phyloP scores from a whole-genome alignment of 2,113 vertebrate genomes.

The Otis tarda region DNA sequence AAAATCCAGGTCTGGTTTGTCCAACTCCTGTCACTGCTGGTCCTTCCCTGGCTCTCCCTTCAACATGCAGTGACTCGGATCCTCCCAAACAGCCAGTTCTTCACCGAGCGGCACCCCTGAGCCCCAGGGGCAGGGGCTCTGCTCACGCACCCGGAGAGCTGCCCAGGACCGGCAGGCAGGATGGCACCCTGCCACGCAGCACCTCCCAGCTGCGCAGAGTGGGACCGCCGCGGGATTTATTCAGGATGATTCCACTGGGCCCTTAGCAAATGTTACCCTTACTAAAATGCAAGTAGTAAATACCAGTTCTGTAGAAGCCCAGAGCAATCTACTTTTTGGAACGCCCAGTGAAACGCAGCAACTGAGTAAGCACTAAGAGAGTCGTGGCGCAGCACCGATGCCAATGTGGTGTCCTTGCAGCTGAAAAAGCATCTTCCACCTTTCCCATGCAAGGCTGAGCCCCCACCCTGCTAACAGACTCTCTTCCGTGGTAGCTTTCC shows the following conservation, averaged over 20 bases:
- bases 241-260: not conserved
- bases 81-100: not conserved
- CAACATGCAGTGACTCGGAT: not conserved
- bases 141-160: fast-evolving
- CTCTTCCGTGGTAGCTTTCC: not conserved
- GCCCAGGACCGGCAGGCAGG: not conserved
- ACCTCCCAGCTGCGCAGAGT: not conserved
- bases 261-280: not conserved
- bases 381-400: fast-evolving
- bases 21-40: not conserved
- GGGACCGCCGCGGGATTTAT: not conserved
- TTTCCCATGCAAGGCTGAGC: not conserved
- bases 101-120: not conserved
- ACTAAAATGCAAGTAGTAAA: not conserved
- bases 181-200: not conserved
- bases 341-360: not conserved
- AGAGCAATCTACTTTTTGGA: not conserved
- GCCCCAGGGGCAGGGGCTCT: not conserved
- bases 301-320: not conserved
- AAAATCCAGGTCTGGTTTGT: not conserved
- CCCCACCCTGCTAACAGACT: not conserved
- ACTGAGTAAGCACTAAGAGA: not conserved
- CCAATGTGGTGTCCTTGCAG: not conserved
- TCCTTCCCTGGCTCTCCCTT: not conserved
- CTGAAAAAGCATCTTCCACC: not conserved